Base-by-base conservation (phyloP, 2,888 invertebrate species). In the Lypha dubia region DNA sequence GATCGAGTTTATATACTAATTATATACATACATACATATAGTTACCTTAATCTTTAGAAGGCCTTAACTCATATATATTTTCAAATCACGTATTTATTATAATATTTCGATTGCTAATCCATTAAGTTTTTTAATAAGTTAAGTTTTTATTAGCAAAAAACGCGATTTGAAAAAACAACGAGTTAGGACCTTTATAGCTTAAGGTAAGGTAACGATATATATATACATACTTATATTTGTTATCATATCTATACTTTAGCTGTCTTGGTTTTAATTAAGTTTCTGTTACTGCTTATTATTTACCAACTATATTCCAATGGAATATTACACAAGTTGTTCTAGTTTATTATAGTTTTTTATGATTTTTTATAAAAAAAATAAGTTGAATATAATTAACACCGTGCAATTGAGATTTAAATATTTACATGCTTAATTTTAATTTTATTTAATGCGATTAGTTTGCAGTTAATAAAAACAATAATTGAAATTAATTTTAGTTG, bases 291-390 rank as follows among this genome's bases (percentile, higher is more conserved):
- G 20, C 63, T 82, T 70, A 56, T 35, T 68, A 13, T 58, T 60
- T 20, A 3, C 1, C 11, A 11, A 11, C 63, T 46, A 17, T 51
- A 32, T 49, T 58, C 20, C 6, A 62, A 73, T 68, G 73, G 73
- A 83, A 83, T 73, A 83, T 79, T 83, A 73, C 62, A 8, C 15
- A 46, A 73, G 67, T 77, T n/a, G 58, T 62, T 75, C 51, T 68
- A 79, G 70, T 67, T 41, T 70, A 58, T 60, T 71, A 46, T 63
- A 7, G 24, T 32, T 70, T 51, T 56, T 22, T 60, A 20, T 22
- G 11, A 13, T 67, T 60, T n/a, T n/a, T n/a, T n/a, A n/a, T n/a
- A n/a, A n/a, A n/a, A 38, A 67, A 49, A 68, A 17, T 41, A n/a
- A 70, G 28, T 44, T 56, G 60, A 3, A 3, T 38, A 0, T 38